Evolutionary conservation across 2,888 invertebrate genomes (phyloP).

Genomic region (Eilema depressum): DNA sequence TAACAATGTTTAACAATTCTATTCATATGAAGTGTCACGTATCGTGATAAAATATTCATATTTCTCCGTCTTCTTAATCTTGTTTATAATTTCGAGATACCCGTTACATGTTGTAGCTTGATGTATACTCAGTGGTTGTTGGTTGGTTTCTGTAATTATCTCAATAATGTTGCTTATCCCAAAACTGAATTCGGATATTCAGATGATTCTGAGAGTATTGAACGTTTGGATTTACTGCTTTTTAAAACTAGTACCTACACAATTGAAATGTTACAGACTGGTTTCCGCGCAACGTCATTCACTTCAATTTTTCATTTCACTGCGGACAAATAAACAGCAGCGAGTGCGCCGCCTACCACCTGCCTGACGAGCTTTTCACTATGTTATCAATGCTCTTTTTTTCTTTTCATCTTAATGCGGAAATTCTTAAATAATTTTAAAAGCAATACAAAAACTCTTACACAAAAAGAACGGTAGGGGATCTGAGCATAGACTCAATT

Average conservation of each 20-base stretch:
- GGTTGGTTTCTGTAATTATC: no score
- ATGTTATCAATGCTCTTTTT: constrained; percentile 49
- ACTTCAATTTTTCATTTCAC: constrained; percentile 71
- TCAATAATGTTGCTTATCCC: neutral
- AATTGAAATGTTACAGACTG: constrained; percentile 34
- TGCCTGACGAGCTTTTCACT: constrained; percentile 64
- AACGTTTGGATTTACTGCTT: neutral
- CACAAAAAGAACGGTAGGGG: constrained; percentile 15
- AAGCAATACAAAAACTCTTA: constrained; percentile 14
- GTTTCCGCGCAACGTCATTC: constrained; percentile 55
- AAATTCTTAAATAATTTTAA: constrained; percentile 44
- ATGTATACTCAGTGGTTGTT: neutral
- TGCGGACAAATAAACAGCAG: constrained; percentile 65
- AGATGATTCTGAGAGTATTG: constrained; percentile 8
- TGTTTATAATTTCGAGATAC: no score
- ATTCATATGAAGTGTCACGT: neutral
- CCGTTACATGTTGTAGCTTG: no score
- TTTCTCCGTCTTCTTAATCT: neutral
- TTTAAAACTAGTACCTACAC: constrained; percentile 16
- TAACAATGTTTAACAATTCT: constrained; percentile 1
- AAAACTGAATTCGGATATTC: neutral
- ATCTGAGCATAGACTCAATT: neutral
- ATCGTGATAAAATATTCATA: neutral
- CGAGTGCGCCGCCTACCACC: constrained; percentile 63
- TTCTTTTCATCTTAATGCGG: constrained; percentile 47